A percentile compares a stretch with the other conserved stretches of the same genome.
phyloP scores from a whole-genome alignment of 37 sponge, comb jelly and placozoan species.

The Chondrosia reniformis region DNA sequence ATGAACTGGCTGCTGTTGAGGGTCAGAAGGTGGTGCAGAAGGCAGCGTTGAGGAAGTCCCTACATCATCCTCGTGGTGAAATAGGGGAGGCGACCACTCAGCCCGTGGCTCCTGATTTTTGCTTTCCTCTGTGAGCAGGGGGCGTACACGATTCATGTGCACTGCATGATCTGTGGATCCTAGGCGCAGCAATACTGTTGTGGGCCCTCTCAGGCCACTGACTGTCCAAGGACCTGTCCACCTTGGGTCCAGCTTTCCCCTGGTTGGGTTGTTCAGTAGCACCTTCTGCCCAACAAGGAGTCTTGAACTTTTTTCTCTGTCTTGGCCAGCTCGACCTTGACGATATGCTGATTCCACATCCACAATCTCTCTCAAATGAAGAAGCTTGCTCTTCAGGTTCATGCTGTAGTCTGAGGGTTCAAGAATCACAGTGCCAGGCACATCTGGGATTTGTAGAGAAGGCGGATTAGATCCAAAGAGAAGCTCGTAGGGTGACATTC shows the following conservation, averaged over 20 bases:
- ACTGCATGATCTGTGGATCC: background rate
- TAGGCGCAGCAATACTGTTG: background rate
- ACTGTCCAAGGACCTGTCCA: conserved; percentile 13
- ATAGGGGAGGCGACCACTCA: conserved; percentile 8
- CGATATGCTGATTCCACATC: background rate
- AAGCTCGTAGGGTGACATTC: conserved; percentile 19
- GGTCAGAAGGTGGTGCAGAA: no score
- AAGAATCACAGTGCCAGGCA: background rate
- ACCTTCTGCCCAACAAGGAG: background rate
- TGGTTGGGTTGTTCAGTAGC: background rate
- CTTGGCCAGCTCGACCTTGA: background rate
- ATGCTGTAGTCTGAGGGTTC: background rate
- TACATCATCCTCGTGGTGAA: background rate
- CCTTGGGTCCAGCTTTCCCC: background rate
- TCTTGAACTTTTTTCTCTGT: background rate
- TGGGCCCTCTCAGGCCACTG: background rate
- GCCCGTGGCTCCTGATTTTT: background rate
- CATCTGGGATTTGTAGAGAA: background rate
- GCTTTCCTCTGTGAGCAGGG: background rate
- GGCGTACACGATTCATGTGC: conserved; percentile 6
- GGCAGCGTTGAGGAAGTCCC: no score
- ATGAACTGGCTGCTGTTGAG: no score
- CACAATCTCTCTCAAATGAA: background rate
- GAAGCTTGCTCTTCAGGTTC: background rate
- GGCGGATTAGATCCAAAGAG: conserved; percentile 19